Conservation (phyloP, 2,888 invertebrate genomes). For the Nemotelus nigrinus region DNA sequence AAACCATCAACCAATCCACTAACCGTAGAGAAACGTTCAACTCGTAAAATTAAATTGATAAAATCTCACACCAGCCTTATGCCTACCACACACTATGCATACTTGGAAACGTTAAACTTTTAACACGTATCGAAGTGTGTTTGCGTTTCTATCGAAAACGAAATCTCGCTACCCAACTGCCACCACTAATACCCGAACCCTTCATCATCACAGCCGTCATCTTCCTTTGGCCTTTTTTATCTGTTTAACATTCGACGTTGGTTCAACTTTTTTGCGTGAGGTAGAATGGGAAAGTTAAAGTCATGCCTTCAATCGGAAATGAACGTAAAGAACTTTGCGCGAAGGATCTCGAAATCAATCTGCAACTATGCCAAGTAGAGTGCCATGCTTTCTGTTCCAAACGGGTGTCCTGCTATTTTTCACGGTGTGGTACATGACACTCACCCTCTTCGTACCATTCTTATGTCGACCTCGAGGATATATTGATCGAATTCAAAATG, state of each 20-base stretch:
- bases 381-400: background rate
- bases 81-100: background rate
- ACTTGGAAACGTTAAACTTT: background rate
- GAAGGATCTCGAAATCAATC: background rate
- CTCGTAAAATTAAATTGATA: conserved; percentile 26
- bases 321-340: background rate
- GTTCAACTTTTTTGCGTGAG: background rate
- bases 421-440: background rate
- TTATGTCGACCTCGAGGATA: background rate
- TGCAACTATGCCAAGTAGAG: background rate
- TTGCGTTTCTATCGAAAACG: background rate
- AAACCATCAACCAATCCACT: too few relatives aligned
- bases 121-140: background rate
- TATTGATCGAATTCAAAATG: background rate
- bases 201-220: too few relatives aligned
- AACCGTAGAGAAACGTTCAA: background rate
- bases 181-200: too few relatives aligned
- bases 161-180: background rate
- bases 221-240: too few relatives aligned
- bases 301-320: background rate
- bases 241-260: too few relatives aligned
- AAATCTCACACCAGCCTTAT: conserved; percentile 25
- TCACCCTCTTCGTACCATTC: background rate
- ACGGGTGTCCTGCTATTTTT: background rate
- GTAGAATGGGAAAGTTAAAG: background rate